These are phyloP conservation scores for Calameuta filiformis DNA, from an alignment of 2,888 invertebrate genomes.

Conservation along the genomic window DNA sequence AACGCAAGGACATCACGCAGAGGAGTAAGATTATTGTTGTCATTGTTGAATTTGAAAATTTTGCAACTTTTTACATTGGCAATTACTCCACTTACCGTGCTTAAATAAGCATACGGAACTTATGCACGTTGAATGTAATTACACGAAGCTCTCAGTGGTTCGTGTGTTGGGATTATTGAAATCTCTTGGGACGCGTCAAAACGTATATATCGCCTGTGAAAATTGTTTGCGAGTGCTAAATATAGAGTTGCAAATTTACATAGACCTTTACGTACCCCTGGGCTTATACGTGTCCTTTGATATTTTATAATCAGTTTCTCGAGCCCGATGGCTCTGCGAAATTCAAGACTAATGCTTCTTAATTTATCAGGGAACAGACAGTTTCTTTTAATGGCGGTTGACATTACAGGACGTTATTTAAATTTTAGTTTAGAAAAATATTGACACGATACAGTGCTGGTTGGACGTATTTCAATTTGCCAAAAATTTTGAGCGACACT, in stretches of 20 bases:
- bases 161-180: too few relatives aligned
- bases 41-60: rapidly evolving
- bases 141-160: too few relatives aligned
- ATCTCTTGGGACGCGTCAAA: not conserved
- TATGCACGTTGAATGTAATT: not conserved
- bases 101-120: not conserved
- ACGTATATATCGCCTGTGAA: not conserved
- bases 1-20: conserved; percentile 69
- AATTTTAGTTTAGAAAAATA: not conserved
- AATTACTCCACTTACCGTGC: not conserved
- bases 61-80: too few relatives aligned
- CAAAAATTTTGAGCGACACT: not conserved
- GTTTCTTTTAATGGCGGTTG: not conserved
- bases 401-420: not conserved
- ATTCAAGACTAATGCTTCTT: not conserved
- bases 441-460: not conserved
- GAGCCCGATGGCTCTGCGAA: not conserved
- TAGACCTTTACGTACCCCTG: not conserved
- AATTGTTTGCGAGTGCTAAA: not conserved
- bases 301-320: not conserved
- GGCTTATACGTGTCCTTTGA: not conserved
- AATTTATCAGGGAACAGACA: not conserved
- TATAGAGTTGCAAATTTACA: not conserved
- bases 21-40: conserved; percentile 41
- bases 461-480: not conserved